Conservation (phyloP, 1,140 invertebrate genomes). For the Leguminivora glycinivorella region DNA sequence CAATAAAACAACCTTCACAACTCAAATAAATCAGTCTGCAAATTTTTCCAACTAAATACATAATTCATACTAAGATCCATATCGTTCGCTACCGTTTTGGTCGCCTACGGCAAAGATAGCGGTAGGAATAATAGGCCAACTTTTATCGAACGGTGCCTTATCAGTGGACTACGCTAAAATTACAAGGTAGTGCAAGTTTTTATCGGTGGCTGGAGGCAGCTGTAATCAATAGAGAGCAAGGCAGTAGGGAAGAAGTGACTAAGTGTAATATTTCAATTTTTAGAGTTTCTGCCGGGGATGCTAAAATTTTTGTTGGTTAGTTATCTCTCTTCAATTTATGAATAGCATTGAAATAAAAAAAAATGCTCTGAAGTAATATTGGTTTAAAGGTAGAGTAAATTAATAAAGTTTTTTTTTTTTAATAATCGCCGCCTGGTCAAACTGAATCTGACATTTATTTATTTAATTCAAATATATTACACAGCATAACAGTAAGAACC, state of each 20-base stretch:
- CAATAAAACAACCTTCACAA: constrained; percentile 40
- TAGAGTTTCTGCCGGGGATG: too few relatives aligned
- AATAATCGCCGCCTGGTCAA: too few relatives aligned
- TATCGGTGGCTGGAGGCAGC: constrained; percentile 53
- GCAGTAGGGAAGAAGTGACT: neutral
- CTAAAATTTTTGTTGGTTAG: too few relatives aligned
- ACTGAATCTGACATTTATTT: too few relatives aligned
- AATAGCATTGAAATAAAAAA: too few relatives aligned
- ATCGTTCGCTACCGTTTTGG: constrained; percentile 54
- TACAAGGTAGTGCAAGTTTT: constrained; percentile 60
- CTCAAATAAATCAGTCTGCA: constrained; percentile 57
- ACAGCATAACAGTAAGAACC: too few relatives aligned
- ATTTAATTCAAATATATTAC: too few relatives aligned
- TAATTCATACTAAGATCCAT: constrained; percentile 66
- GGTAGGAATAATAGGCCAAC: constrained; percentile 65
- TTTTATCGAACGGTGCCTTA: constrained; percentile 61
- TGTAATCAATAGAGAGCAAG: constrained; percentile 58
- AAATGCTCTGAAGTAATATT: too few relatives aligned
- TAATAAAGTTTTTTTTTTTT: too few relatives aligned
- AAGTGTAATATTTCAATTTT: constrained; percentile 7
- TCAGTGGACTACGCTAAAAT: constrained; percentile 62
- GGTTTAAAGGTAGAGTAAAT: too few relatives aligned
- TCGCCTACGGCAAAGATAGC: constrained; percentile 46
- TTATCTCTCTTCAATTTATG: too few relatives aligned
- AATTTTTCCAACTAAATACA: constrained; percentile 69